phyloP scores from a whole-genome alignment of 2,888 invertebrate species.

The Brenthis ino region DNA sequence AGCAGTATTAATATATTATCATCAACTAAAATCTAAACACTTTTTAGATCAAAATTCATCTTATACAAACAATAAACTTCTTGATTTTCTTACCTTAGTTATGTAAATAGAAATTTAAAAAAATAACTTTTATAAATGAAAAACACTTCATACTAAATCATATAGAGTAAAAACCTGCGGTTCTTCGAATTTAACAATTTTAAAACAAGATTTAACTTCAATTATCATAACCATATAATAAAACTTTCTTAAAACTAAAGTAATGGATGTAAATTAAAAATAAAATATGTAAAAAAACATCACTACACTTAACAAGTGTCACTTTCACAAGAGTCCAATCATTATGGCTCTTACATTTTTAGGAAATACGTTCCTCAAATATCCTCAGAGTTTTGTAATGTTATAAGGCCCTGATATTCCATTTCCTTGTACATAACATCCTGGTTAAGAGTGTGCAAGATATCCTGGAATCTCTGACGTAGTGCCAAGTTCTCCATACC shows the following conservation, averaged over 20 bases:
- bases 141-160: too few species aligned
- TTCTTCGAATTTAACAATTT: too few species aligned
- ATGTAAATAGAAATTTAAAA: too few species aligned
- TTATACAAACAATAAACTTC: too few species aligned
- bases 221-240: too few species aligned
- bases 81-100: too few species aligned
- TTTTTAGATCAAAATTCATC: too few species aligned
- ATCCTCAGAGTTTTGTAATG: conserved; percentile 69
- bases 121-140: too few species aligned
- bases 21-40: too few species aligned
- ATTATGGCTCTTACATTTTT: conserved; percentile 22
- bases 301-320: conserved; percentile 3
- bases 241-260: not conserved
- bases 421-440: conserved; percentile 91
- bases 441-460: conserved; percentile 89
- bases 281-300: conserved; percentile 4
- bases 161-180: too few species aligned
- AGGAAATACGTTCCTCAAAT: conserved; percentile 52
- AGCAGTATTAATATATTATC: too few species aligned
- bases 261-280: not conserved
- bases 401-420: conserved; percentile 79
- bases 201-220: too few species aligned
- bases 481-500: conserved; percentile 93
- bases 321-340: conserved; percentile 10
- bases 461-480: conserved; percentile 91